Evolutionary conservation across 2,797 vertebrate species (phyloP), one percentile per base, ranked within the genome.

Genomic region (Lepus oiostolus): DNA sequence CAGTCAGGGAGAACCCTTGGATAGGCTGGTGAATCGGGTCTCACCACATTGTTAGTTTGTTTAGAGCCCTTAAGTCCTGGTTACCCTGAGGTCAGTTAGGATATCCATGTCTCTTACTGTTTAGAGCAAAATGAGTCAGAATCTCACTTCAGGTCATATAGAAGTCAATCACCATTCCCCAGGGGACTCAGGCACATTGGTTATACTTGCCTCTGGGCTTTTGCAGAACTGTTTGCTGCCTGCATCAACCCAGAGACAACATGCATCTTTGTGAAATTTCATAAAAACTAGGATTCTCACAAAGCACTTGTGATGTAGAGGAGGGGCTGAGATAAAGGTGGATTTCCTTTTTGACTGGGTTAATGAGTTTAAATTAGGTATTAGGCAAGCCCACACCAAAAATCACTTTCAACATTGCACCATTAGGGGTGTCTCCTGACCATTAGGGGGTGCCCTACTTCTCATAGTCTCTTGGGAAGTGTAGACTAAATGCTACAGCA

Each of bases 111-210:
- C 35, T 28, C 12, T 81, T 96, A 47, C 6, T 72, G 75, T 94
- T 90, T 91, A 96, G 95, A 95, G 68, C 92, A 96, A 95, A 93
- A 92, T 93, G 67, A 92, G 58, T 96, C 85, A 92, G 95, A 96
- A 90, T 77, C 22, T 92, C 28, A 35, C 92, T 88, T 84, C 50
- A 50, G 38, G 22, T 58, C 50, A 63, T 90, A 14, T 19, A 5
- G 75, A 52, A 87, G 16, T 72, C 70, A 85, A 52, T 11, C 72
- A 65, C 17, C 94, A 92, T 92, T 82, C 85, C 79, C 62, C 68
- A 80, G 17, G 47, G 75, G 47, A 86, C 42, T 60, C 79, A 38
- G 1, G 11, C 63, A 60, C 38, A 90, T 74, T 11, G 50, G 47
- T 60, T 80, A 52, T 85, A 85, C 81, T 89, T 93, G 9, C 74